These are phyloP conservation scores for Urechis unicinctus DNA, from an alignment of 2,888 invertebrate species.

Conservation along the genomic window DNA sequence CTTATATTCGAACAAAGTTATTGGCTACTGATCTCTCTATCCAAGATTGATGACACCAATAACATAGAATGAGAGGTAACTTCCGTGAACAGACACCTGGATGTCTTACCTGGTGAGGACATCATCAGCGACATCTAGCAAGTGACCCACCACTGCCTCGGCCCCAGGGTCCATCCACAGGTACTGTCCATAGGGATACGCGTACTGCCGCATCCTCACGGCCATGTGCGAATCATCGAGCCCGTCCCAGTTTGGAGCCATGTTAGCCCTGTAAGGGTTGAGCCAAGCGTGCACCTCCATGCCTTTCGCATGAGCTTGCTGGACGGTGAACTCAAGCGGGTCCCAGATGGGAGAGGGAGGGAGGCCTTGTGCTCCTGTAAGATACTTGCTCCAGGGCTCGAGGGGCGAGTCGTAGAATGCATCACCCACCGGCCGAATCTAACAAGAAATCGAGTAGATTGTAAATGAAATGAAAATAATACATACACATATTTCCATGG, in stretches of 20 bases:
- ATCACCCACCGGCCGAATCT: slow-evolving; percentile 34
- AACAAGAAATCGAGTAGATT: no score
- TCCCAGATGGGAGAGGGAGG: slow-evolving; percentile 36
- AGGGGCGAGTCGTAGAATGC: slow-evolving; percentile 35
- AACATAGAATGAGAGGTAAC: no score
- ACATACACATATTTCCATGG: no score
- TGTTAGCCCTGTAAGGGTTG: slow-evolving; percentile 39
- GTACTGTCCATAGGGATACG: slow-evolving; percentile 30
- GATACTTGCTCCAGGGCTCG: slow-evolving; percentile 41
- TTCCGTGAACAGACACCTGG: no score
- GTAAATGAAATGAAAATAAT: no score
- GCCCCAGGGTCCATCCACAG: slow-evolving; percentile 45
- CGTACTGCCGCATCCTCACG: slow-evolving; percentile 28
- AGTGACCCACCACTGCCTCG: slow-evolving; percentile 27
- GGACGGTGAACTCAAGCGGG: slow-evolving; percentile 30
- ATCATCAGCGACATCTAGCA: slow-evolving; percentile 30
- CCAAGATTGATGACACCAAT: no score
- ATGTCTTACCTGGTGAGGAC: slow-evolving; percentile 32
- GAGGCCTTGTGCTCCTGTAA: slow-evolving; percentile 38
- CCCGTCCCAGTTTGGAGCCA: slow-evolving; percentile 24
- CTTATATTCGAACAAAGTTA: no score
- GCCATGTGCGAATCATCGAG: slow-evolving; percentile 38
- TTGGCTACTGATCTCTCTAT: no score
- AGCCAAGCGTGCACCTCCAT: slow-evolving; percentile 43
- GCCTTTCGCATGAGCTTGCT: slow-evolving; percentile 30